Base-by-base conservation (phyloP, 2,888 invertebrate species). In the Drosophila yooni region DNA sequence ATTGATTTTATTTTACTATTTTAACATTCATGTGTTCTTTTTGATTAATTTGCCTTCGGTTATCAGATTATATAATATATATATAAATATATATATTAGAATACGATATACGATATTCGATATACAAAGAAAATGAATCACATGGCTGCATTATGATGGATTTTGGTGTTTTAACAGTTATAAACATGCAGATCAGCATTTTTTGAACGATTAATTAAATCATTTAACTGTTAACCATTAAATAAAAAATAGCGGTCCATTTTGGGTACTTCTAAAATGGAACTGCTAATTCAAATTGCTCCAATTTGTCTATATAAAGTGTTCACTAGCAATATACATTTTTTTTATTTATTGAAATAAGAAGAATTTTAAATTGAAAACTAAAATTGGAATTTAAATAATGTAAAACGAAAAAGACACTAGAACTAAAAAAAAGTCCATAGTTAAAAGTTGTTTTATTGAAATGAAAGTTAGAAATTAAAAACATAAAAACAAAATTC, bases 81-180 rank as follows among this genome's bases (percentile, higher is more conserved):
- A 46, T 25, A 25, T 46, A 46, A 25, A 1, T 43, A 51, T 3
- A 53, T 34, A 36, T 57, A 43, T 59, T 21, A 57, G 15, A 66
- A 60, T 63, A 70, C 65, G 66, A 76, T 70, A 60, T 66, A 70
- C 66, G 66, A 69, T 15, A 25, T 7, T 50, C 59, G 40, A 34
- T 25, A 31, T 21, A 36, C n/a, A 63, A 50, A 50, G 10, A 54
- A 40, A 57, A 33, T 21, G 8, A 53, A 11, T 21, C 67, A 18
- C 3, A 67, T 29, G 38, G 33, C 33, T 58, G 15, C 25, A 46
- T 46, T 46, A 58, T 59, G 21, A 52, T 46, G 13, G 18, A 11
- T 25, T 64, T 57, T 52, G 38, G 46, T 50, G 21, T 48, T 59
- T 53, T 53, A 57, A 40, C 38, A 67, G 25, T 46, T 46, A 58